Percentiles rank a stretch among this genome's conserved stretches.
phyloP scores from a whole-genome alignment of 2,797 vertebrate genomes.

The Geotria australis region DNA sequence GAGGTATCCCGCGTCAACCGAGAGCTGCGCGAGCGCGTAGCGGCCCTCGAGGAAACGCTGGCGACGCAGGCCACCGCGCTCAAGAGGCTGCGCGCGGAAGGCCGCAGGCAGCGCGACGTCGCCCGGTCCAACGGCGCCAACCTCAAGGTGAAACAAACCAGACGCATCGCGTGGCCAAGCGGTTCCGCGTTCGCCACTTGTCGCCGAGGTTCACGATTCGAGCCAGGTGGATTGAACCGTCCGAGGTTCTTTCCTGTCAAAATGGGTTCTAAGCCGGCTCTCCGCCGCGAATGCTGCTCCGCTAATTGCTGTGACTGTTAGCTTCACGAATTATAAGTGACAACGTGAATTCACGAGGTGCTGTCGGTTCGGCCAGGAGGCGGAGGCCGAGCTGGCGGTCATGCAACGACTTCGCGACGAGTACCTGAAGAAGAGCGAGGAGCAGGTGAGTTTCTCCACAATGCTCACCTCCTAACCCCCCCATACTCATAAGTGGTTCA shows the following conservation, averaged over 20 bases:
- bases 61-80: constrained; percentile 11
- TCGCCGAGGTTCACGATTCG: neutral
- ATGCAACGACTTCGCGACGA: constrained; percentile 12
- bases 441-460: constrained; percentile 8
- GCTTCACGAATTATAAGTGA: neutral
- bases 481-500: too few species aligned
- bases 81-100: constrained; percentile 9
- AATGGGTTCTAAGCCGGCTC: too few species aligned
- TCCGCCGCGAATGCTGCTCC: too few species aligned
- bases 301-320: too few species aligned
- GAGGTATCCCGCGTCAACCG: constrained; percentile 13
- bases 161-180: neutral
- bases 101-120: constrained; percentile 6
- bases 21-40: constrained; percentile 10
- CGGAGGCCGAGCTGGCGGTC: constrained; percentile 12
- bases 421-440: constrained; percentile 14
- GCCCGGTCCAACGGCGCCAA: constrained; percentile 7
- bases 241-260: too few species aligned
- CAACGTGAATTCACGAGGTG: neutral
- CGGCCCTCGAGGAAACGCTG: constrained; percentile 9
- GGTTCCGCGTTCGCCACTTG: neutral
- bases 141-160: constrained; percentile 2
- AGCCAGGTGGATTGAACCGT: too few species aligned
- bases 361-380: constrained; percentile 9
- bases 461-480: neutral